phyloP scores from a whole-genome alignment of 2,113 vertebrate species.

The Sterna hirundo region DNA sequence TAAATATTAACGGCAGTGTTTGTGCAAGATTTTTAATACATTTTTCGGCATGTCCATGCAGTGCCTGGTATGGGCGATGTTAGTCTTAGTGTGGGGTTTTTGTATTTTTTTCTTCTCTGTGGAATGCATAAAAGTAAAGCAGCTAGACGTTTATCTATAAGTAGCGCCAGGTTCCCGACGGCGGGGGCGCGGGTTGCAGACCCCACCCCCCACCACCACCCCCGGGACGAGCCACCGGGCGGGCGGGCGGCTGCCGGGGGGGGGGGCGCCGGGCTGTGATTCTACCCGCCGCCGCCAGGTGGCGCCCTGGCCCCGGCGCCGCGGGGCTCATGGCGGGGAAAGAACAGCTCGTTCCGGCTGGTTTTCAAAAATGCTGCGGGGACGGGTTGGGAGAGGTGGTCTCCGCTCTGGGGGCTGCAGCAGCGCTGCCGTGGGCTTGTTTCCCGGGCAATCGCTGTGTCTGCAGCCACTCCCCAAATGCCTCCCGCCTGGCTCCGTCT shows the following conservation, averaged over 20 bases:
- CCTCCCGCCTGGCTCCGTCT: background rate
- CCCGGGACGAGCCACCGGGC: background rate
- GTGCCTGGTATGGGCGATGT: accelerated
- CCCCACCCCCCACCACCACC: background rate
- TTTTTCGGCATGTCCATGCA: accelerated
- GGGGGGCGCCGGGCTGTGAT: background rate
- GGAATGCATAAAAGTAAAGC: background rate
- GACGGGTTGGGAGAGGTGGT: accelerated
- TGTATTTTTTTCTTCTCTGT: background rate
- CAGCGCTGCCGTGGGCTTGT: accelerated
- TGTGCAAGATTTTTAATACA: background rate
- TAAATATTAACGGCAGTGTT: background rate
- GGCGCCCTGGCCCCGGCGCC: background rate
- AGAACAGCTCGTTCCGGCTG: accelerated
- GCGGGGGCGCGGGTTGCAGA: too few relatives aligned
- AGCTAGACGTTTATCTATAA: accelerated
- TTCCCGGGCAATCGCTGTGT: background rate
- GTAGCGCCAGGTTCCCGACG: accelerated
- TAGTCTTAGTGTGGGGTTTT: accelerated
- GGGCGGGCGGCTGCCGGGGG: background rate
- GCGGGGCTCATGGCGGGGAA: background rate
- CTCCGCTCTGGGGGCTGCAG: accelerated
- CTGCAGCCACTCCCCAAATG: accelerated
- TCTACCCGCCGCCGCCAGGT: background rate
- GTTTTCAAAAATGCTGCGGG: accelerated